phyloP scores from a whole-genome alignment of 2,888 invertebrate genomes.

The Phyllotreta striolata region DNA sequence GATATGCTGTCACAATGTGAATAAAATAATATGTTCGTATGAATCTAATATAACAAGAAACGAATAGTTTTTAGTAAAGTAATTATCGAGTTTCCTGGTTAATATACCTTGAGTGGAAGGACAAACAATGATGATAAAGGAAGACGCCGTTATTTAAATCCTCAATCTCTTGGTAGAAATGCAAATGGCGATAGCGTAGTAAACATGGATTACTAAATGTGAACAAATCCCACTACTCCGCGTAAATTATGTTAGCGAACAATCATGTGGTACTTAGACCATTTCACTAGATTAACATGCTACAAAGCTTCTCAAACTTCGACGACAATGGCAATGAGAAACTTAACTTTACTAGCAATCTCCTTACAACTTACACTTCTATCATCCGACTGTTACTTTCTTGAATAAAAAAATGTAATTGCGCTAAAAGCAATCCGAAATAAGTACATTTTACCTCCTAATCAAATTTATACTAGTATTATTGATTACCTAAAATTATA shows the following conservation, averaged over 20 bases:
- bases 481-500: too few species aligned
- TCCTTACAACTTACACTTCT: constrained; percentile 34
- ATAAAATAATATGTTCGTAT: too few species aligned
- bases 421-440: too few species aligned
- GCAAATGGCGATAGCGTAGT: constrained; percentile 53
- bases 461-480: too few species aligned
- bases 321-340: constrained; percentile 57
- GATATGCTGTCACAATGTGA: constrained; percentile 2
- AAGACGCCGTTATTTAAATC: constrained; percentile 51
- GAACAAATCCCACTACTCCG: constrained; percentile 59
- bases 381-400: constrained; percentile 1
- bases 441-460: too few species aligned
- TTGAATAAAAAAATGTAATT: background rate
- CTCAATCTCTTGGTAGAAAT: constrained; percentile 51
- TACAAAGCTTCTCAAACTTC: constrained; percentile 53
- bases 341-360: constrained; percentile 59
- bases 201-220: constrained; percentile 56
- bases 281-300: constrained; percentile 59
- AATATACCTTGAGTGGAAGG: constrained; percentile 25
- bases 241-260: constrained; percentile 62
- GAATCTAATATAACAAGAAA: too few species aligned
- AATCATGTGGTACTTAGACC: constrained; percentile 60
- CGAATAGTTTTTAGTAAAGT: too few species aligned
- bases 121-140: constrained; percentile 42
- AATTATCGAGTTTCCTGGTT: constrained; percentile 23